Conservation (phyloP, 2,113 vertebrate species). For the Pomatorhinus ruficollis region DNA sequence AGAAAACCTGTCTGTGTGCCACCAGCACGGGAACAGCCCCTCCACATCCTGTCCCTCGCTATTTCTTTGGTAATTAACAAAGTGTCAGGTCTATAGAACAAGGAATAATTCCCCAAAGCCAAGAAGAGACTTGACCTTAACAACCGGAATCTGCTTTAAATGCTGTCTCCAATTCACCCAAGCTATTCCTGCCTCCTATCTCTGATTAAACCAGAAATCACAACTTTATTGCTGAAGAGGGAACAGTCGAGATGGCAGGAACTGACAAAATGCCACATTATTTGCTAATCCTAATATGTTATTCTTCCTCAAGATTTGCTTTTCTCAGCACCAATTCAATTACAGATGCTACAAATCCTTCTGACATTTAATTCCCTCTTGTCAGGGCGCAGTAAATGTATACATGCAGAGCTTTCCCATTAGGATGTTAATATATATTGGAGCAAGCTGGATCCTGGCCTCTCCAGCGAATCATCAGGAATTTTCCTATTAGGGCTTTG, state of each 20-base stretch:
- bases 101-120: not conserved
- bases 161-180: not conserved
- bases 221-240: slow-evolving; percentile 69
- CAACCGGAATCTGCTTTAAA: not conserved
- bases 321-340: slow-evolving; percentile 92
- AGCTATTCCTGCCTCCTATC: not conserved
- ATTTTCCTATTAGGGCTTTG: not conserved
- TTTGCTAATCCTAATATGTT: slow-evolving; percentile 90
- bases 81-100: not conserved
- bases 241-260: slow-evolving; percentile 62
- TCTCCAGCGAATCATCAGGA: not conserved
- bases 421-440: slow-evolving; percentile 88
- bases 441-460: slow-evolving; percentile 42
- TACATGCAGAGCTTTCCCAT: slow-evolving; percentile 86
- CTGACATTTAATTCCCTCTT: slow-evolving; percentile 93
- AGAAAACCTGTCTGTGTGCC: not conserved
- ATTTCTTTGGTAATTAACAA: not conserved
- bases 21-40: not conserved
- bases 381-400: slow-evolving; percentile 83
- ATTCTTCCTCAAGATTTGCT: slow-evolving; percentile 91
- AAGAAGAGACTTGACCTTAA: slow-evolving; percentile 39
- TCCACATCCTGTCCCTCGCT: not conserved
- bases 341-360: slow-evolving; percentile 92
- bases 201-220: slow-evolving; percentile 59
- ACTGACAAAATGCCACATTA: slow-evolving; percentile 85